Base-by-base conservation (phyloP, 2,797 vertebrate species). In the Rhabdophis nuchalis region DNA sequence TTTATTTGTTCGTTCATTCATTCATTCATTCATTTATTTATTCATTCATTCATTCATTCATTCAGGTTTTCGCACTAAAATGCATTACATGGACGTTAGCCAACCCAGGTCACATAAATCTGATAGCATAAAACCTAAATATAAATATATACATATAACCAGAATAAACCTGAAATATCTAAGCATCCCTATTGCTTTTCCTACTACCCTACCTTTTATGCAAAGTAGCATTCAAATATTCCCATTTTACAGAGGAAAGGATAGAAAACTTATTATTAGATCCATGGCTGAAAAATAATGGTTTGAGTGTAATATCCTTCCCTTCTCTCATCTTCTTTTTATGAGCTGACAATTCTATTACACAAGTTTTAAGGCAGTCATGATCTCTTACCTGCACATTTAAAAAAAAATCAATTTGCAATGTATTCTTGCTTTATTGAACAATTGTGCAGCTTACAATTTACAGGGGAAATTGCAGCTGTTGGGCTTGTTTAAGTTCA, bases 401-500 rank as follows among this genome's bases (percentile, higher is more conserved):
- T 82, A 0, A 46, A 46, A 46, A 77, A 46, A 82, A 82, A 46
- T 82, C 41, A 87, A 16, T 41, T 56, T 32, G 36, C n/a, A 32
- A 7, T 41, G 5, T 6, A 27, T 86, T 82, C 14, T 1, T 20
- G 7, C 4, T 46, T 64, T 68, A 18, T 14, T 68, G 58, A 92
- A 36, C 14, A 54, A 36, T 13, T 68, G 56, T 86, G 50, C 4
- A 14, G 57, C 8, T 50, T 85, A 88, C 36, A 25, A 20, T 68
- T 91, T 88, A 53, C 90, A 12, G 32, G 46, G 32, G 32, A 85
- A 92, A 82, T 36, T 20, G 56, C 36, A 36, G 86, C n/a, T 14
- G 53, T 50, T 56, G 85, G 89, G 85, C 46, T 90, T 92, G n/a
- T 90, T 90, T 72, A 90, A 87, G 18, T 25, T 86, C 46, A n/a